Conservation (phyloP, 2,113 vertebrate genomes). For the Jacana jacana region DNA sequence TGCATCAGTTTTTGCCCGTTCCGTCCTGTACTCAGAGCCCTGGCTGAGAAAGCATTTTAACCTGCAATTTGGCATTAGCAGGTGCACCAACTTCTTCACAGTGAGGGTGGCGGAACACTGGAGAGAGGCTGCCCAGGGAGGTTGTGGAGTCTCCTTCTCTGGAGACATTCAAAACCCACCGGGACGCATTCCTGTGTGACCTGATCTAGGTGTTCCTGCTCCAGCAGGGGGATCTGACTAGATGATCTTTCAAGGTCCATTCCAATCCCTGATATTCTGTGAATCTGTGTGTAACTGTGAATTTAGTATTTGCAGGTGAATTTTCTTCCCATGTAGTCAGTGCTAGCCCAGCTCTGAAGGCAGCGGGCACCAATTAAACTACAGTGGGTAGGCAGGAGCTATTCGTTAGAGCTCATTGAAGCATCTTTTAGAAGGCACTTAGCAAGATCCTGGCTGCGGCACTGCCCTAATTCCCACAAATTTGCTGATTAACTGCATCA, state of each 20-base stretch:
- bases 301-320: not conserved
- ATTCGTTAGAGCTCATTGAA: not conserved
- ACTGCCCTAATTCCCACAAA: not conserved
- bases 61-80: not conserved
- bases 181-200: no score
- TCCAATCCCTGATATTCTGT: no score
- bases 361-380: not conserved
- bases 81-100: not conserved
- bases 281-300: no score
- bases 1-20: not conserved
- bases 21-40: not conserved
- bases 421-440: not conserved
- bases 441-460: not conserved
- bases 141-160: no score
- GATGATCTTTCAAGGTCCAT: no score
- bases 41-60: not conserved
- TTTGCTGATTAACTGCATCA: not conserved
- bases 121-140: no score
- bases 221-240: no score
- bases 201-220: no score
- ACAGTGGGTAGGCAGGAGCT: not conserved
- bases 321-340: not conserved
- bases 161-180: no score
- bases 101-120: no score
- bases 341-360: not conserved